Evolutionary conservation across 2,888 invertebrate species (phyloP), one percentile per base, ranked within the genome.

Genomic region (Apamea crenata): DNA sequence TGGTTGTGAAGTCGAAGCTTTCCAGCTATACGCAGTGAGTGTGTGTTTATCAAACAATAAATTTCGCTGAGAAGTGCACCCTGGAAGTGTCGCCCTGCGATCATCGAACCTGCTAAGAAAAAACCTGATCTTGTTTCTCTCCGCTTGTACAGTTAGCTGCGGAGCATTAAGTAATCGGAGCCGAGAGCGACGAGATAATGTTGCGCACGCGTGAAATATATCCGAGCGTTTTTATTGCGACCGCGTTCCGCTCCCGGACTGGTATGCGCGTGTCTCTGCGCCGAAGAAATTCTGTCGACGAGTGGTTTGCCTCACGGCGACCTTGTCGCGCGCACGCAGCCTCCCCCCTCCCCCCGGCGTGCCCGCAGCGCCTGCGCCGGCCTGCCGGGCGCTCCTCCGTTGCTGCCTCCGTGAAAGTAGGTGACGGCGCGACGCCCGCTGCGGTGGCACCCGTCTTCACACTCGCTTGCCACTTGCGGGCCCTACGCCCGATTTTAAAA

Each of bases 201-300:
- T 96, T 96, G 96, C 96, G 96, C 95, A 96, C 96, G 96, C 96
- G 96, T 96, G 96, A 96, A 96, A 96, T 96, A 96, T 96, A 96
- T 96, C 96, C 95, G 95, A 95, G 94, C 93, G 95, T 96, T 96
- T 94, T 94, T 96, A 95, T 95, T 95, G 95, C 95, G 95, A 94
- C 94, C 95, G 95, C 95, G 96, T 95, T 95, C 95, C 95, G 92
- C 93, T 93, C 92, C 90, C 93, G 92, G 92, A 93, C 94, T 94
- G 94, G 94, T 94, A 94, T 94, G 94, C 92, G 94, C 92, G 94
- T 94, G 95, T 95, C 93, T 95, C 94, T 95, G 95, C 93, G 92
- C 91, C 94, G 94, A 96, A 95, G 96, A 96, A 95, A 95, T 96
- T 96, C 94, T 95, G 94, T 94, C 94, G 95, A 93, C 93, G 95